Evolutionary conservation across 1,140 invertebrate genomes (phyloP).

Genomic region (Diachasmimorpha longicaudata): DNA sequence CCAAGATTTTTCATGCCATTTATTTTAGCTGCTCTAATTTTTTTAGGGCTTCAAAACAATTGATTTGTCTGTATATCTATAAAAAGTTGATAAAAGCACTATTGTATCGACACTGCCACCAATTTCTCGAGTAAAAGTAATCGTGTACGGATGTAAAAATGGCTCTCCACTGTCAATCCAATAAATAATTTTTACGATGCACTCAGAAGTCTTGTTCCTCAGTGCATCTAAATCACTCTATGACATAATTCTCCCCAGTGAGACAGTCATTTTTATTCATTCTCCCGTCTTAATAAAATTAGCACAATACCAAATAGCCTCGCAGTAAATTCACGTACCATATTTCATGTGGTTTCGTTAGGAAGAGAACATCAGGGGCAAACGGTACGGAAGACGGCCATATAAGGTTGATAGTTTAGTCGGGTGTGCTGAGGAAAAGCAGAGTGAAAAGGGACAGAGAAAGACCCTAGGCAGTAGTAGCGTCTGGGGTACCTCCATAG

Average conservation of each 20-base stretch:
- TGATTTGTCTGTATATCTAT: too few species aligned
- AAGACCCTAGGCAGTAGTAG: constrained; percentile 41
- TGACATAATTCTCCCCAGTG: constrained; percentile 1
- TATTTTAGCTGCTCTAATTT: too few species aligned
- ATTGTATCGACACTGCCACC: too few species aligned
- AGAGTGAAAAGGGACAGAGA: constrained; percentile 20
- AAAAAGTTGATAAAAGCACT: too few species aligned
- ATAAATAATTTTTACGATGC: too few species aligned
- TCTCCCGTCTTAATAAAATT: not conserved
- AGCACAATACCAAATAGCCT: not conserved
- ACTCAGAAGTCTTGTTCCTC: too few species aligned
- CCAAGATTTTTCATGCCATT: too few species aligned
- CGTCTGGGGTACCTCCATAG: constrained; percentile 40
- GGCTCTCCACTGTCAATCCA: too few species aligned
- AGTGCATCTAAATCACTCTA: too few species aligned
- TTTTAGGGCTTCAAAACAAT: too few species aligned
- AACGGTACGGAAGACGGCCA: constrained; percentile 34
- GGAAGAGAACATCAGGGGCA: not conserved
- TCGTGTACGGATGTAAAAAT: too few species aligned
- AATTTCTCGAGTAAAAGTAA: too few species aligned
- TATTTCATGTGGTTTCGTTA: constrained; percentile 1
- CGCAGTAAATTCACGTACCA: not conserved
- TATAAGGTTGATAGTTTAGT: constrained; percentile 55
- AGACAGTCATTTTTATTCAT: not conserved
- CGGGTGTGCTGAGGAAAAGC: constrained; percentile 26